phyloP scores from a whole-genome alignment of 2,888 invertebrate species.

The Diplolepis rosae region DNA sequence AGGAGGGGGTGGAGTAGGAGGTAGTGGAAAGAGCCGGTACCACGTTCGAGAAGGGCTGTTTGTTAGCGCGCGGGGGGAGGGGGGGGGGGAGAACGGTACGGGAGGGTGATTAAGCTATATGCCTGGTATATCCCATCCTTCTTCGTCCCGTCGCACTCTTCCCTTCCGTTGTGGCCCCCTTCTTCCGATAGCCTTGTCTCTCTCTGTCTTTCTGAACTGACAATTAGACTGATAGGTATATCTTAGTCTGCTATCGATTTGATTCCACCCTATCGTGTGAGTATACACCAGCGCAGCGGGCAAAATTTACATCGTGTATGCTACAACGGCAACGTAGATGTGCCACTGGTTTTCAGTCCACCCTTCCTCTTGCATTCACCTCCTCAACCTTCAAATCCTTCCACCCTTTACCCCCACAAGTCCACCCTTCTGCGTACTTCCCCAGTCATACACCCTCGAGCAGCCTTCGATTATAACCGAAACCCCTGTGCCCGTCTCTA shows the following conservation, averaged over 20 bases:
- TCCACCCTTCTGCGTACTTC: constrained; percentile 33
- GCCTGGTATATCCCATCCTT: constrained; percentile 74
- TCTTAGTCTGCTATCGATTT: constrained; percentile 74
- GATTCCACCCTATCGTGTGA: constrained; percentile 71
- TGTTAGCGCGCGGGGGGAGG: constrained; percentile 51
- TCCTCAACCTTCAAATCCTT: constrained; percentile 49
- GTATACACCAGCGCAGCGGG: constrained; percentile 65
- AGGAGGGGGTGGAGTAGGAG: constrained; percentile 56
- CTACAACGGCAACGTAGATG: constrained; percentile 64
- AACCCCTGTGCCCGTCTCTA: constrained; percentile 58
- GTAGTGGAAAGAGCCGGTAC: constrained; percentile 57
- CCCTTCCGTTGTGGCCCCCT: constrained; percentile 59
- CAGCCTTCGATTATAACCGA: constrained; percentile 70
- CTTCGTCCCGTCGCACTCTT: constrained; percentile 49
- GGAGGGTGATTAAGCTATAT: constrained; percentile 78
- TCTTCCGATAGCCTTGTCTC: constrained; percentile 69
- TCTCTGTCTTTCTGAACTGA: constrained; percentile 73
- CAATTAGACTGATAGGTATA: constrained; percentile 75
- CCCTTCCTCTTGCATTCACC: constrained; percentile 54
- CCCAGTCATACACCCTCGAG: constrained; percentile 44
- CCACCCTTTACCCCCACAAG: constrained; percentile 31
- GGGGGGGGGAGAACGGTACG: constrained; percentile 69
- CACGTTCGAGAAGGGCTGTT: constrained; percentile 66
- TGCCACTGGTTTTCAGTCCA: constrained; percentile 53
- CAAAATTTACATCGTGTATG: constrained; percentile 71